Percentiles rank a stretch among this genome's conserved stretches.
Evolutionary conservation across 2,888 invertebrate genomes (phyloP).

Genomic region (Trachelus iudaicus): DNA sequence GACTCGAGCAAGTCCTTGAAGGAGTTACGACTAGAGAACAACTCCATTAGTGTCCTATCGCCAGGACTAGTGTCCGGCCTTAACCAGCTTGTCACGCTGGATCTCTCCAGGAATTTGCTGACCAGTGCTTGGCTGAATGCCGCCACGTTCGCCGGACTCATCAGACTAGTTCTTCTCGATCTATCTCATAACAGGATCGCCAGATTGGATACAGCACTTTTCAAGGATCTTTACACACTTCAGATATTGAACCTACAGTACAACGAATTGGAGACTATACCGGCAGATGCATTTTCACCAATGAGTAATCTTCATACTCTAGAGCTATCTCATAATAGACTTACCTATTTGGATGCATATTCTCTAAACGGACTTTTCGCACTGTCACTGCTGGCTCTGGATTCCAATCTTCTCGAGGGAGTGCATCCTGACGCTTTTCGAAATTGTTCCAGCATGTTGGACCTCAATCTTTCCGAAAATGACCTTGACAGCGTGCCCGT

Average conservation of each 20-base stretch:
- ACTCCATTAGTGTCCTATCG: conserved; percentile 87
- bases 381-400: conserved; percentile 84
- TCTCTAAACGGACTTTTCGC: conserved; percentile 90
- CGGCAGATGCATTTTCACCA: conserved; percentile 88
- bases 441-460: conserved; percentile 91
- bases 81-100: conserved; percentile 86
- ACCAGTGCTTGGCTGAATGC: conserved; percentile 89
- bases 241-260: conserved; percentile 90
- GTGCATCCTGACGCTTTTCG: conserved; percentile 89
- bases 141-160: conserved; percentile 87
- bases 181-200: conserved; percentile 86
- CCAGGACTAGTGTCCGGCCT: conserved; percentile 87
- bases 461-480: conserved; percentile 90
- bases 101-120: conserved; percentile 86
- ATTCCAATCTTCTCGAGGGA: conserved; percentile 85
- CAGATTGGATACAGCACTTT: conserved; percentile 84
- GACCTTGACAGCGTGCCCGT: conserved; percentile 82
- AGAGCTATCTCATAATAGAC: conserved; percentile 86
- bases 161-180: conserved; percentile 87
- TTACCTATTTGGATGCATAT: conserved; percentile 86
- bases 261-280: conserved; percentile 85
- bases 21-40: conserved; percentile 91
- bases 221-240: conserved; percentile 87
- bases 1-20: conserved; percentile 83
- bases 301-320: conserved; percentile 93